These are phyloP conservation scores for Scaptodrosophila lebanonensis DNA, from an alignment of 1,140 invertebrate species.

Conservation along the genomic window DNA sequence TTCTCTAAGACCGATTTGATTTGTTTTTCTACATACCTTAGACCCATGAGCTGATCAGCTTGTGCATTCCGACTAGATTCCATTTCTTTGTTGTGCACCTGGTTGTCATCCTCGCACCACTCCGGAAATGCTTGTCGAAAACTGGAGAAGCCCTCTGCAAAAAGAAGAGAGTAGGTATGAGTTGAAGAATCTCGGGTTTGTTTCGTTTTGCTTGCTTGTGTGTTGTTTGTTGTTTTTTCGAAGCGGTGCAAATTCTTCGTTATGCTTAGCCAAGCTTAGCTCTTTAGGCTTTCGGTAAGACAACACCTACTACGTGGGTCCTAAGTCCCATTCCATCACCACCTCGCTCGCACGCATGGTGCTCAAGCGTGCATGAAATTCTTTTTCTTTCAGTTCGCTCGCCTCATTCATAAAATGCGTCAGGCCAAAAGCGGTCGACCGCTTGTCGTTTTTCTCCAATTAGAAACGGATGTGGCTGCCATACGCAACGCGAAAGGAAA, in stretches of 20 bases:
- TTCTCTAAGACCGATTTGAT: too few relatives aligned
- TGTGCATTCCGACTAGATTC: conserved; percentile 76
- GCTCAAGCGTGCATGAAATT: conserved; percentile 63
- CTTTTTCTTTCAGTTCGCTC: conserved; percentile 31
- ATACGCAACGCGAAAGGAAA: conserved; percentile 25
- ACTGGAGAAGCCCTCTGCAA: conserved; percentile 89
- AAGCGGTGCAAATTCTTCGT: conserved; percentile 40
- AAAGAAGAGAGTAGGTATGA: neutral
- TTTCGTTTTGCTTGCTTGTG: conserved; percentile 16
- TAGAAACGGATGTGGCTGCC: conserved; percentile 60
- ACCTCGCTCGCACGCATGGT: neutral
- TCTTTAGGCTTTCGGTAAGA: conserved; percentile 55
- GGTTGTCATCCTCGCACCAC: conserved; percentile 85
- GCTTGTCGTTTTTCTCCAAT: conserved; percentile 30
- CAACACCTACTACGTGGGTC: conserved; percentile 41
- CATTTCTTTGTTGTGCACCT: conserved; percentile 67
- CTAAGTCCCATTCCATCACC: neutral
- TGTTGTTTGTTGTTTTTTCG: too few relatives aligned
- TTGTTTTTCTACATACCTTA: conserved; percentile 48
- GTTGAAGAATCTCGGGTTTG: conserved; percentile 27
- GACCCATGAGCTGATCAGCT: conserved; percentile 79
- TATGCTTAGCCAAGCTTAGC: conserved; percentile 68
- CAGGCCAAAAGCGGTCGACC: conserved; percentile 1
- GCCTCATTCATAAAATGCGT: conserved; percentile 55
- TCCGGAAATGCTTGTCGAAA: conserved; percentile 91